These are phyloP conservation scores for Bombus affinis DNA, from an alignment of 1,140 invertebrate genomes.

Conservation along the genomic window DNA sequence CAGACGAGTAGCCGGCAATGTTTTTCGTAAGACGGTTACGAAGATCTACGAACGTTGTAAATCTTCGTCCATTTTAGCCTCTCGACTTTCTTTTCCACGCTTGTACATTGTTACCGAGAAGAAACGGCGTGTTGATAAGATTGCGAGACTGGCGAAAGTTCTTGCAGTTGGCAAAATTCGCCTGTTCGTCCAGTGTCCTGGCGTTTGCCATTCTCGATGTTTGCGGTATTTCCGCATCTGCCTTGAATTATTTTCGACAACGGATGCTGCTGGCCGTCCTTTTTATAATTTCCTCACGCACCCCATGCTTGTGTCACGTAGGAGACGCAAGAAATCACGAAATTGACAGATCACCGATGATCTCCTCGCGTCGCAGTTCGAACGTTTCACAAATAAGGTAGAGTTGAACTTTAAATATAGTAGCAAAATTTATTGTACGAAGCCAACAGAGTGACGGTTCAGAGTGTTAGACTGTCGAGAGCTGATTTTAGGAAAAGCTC, in stretches of 20 bases:
- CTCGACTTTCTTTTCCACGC: slow-evolving; percentile 31
- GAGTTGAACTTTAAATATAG: no score
- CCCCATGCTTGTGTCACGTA: no score
- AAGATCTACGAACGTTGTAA: slow-evolving; percentile 60
- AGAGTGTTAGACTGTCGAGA: no score
- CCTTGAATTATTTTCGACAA: neutral
- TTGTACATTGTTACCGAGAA: slow-evolving; percentile 5
- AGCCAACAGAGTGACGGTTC: no score
- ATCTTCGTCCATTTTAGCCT: slow-evolving; percentile 57
- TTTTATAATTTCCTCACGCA: slow-evolving; percentile 30
- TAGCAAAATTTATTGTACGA: no score
- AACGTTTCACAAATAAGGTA: no score
- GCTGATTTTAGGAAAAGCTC: no score
- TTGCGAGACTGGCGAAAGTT: neutral
- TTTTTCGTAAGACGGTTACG: slow-evolving; percentile 34
- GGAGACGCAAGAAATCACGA: no score
- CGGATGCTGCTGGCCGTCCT: no score
- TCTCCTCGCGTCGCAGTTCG: no score
- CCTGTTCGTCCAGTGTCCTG: neutral
- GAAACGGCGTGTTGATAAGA: slow-evolving; percentile 26
- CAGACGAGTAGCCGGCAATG: slow-evolving; percentile 29
- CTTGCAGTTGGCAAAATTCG: slow-evolving; percentile 3
- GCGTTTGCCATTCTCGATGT: neutral
- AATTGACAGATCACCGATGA: no score
- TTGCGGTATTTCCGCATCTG: neutral